Evolutionary conservation across 2,797 vertebrate genomes (phyloP), one percentile per base, ranked within the genome.

Genomic region (Microctenopoma steveboyesi): DNA sequence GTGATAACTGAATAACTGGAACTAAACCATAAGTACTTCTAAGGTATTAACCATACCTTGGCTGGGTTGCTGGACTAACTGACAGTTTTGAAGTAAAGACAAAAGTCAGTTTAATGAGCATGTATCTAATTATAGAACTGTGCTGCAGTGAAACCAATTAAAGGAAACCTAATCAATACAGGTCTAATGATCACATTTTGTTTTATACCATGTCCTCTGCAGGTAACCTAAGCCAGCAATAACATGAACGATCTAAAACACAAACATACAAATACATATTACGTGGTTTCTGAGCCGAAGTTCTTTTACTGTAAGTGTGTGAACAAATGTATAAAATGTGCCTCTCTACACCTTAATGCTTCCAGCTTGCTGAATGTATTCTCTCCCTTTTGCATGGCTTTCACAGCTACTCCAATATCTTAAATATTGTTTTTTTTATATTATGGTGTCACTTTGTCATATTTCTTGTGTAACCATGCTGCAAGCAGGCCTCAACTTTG

Each of bases 281-380:
- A 11, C 42, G 42, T 69, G 46, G 70, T 73, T 73, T 71, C 73
- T 82, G 74, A 82, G 78, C 59, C n/a, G 12, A 69, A 61, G 6
- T 77, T n/a, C n/a, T 69, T 58, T 5, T 69, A 4, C 77, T 70
- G 72, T 27, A 75, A 58, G 35, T 84, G 58, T 78, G 55, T 87
- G 54, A 84, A 87, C 54, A 72, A 76, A 74, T 78, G 60, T 72
- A 73, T 28, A 88, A 79, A 78, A 85, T 72, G 88, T 91, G 89
- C 90, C 89, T 92, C 85, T 61, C 70, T 88, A 80, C 62, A 83
- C 77, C 76, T 84, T 33, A 28, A 91, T 89, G 87, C 88, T 90
- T 91, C 88, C 89, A 91, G 86, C 84, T 89, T 84, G 78, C 86
- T 91, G 88, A 92, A 91, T 91, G 88, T 91, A 66, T 65, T 48